Conservation (phyloP, 2,888 invertebrate species). For the Sicus ferrugineus region DNA sequence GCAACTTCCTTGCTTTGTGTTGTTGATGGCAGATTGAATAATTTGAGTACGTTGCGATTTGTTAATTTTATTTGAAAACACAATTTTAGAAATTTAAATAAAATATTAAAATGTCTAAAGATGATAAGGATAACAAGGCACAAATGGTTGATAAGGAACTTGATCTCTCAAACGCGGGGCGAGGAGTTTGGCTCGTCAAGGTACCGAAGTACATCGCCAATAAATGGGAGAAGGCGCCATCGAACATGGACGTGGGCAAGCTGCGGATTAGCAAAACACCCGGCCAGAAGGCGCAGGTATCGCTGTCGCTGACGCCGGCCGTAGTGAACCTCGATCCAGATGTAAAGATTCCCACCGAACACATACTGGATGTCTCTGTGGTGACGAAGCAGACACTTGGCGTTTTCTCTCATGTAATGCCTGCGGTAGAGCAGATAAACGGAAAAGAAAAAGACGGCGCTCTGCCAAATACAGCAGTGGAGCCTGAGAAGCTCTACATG, state of each 20-base stretch:
- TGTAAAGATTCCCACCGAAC: constrained; percentile 90
- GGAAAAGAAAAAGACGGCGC: constrained; percentile 63
- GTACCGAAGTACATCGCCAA: constrained; percentile 95
- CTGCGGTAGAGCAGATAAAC: constrained; percentile 38
- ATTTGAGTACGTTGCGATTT: too few species aligned
- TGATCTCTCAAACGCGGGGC: constrained; percentile 85
- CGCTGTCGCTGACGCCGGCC: constrained; percentile 82
- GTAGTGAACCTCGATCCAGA: constrained; percentile 80
- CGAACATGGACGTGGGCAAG: constrained; percentile 92
- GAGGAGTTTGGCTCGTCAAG: constrained; percentile 98
- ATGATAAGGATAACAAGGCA: constrained; percentile 65
- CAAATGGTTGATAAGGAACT: constrained; percentile 78
- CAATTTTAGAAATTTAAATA: not conserved
- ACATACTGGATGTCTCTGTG: constrained; percentile 88
- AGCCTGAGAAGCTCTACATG: constrained; percentile 84
- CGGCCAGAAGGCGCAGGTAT: constrained; percentile 87
- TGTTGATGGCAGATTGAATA: too few species aligned
- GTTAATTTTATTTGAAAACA: too few species aligned
- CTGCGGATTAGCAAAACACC: constrained; percentile 83
- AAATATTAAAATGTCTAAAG: constrained; percentile 58
- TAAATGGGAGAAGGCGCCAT: constrained; percentile 91
- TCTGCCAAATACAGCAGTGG: constrained; percentile 67
- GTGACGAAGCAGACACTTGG: constrained; percentile 91
- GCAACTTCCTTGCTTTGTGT: too few species aligned
- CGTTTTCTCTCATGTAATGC: constrained; percentile 86